Evolutionary conservation across 2,113 vertebrate genomes (phyloP).

Genomic region (Cariama cristata): DNA sequence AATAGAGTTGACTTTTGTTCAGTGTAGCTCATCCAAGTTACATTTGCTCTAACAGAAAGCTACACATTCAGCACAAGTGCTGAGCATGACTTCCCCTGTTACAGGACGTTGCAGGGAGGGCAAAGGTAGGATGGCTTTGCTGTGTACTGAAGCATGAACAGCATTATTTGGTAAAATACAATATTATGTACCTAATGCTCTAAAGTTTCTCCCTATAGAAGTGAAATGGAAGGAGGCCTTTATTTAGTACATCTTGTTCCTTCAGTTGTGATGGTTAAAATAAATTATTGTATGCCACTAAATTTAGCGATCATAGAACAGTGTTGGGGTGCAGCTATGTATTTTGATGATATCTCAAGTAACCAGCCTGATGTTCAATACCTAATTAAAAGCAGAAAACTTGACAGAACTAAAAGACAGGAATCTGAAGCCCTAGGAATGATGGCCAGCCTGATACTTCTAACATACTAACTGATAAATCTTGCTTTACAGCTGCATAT

Average conservation of each 20-base stretch:
- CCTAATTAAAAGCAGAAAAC: constrained; percentile 56
- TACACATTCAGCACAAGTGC: neutral
- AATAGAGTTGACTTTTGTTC: neutral
- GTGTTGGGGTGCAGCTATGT: neutral
- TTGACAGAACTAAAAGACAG: neutral
- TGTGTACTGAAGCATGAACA: neutral
- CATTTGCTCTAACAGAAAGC: neutral
- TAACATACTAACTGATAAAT: constrained; percentile 33
- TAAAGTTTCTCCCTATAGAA: neutral
- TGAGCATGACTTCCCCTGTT: neutral
- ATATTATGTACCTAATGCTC: neutral
- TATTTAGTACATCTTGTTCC: neutral
- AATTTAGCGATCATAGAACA: neutral
- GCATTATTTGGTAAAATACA: neutral
- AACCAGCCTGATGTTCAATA: neutral
- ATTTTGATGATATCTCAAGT: constrained; percentile 8
- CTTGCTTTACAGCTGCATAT: constrained; percentile 56
- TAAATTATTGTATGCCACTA: neutral
- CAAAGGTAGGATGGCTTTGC: neutral
- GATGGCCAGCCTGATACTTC: constrained; percentile 27
- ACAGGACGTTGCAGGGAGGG: neutral
- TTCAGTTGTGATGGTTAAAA: neutral
- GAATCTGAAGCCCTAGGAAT: constrained; percentile 4
- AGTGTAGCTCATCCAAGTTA: neutral
- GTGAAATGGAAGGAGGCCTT: neutral